phyloP scores from a whole-genome alignment of 2,113 vertebrate species.

The Thunnus thynnus region DNA sequence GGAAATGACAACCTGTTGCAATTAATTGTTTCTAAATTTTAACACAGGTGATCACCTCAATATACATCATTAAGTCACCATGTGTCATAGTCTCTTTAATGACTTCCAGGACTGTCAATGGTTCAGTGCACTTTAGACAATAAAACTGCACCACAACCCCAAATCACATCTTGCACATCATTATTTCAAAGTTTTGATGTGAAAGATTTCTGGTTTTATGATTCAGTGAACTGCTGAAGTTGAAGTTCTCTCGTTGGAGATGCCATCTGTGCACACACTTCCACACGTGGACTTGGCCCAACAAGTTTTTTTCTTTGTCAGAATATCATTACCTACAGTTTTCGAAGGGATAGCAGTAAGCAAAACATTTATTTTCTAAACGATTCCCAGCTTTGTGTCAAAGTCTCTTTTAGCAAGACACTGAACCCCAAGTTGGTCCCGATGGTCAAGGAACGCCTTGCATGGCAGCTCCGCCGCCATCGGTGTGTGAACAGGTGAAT shows the following conservation, averaged over 20 bases:
- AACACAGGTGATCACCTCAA: not conserved
- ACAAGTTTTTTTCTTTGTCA: not conserved
- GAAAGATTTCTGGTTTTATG: not conserved
- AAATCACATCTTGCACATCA: not conserved
- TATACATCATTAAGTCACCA: not conserved
- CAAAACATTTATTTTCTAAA: not conserved
- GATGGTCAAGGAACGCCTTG: too few relatives aligned
- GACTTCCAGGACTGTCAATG: not conserved
- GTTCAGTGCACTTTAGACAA: not conserved
- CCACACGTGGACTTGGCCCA: not conserved
- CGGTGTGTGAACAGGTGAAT: too few relatives aligned
- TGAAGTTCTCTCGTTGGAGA: not conserved
- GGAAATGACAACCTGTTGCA: too few relatives aligned
- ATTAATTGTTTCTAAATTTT: not conserved
- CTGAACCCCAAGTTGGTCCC: too few relatives aligned
- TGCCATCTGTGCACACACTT: conserved; percentile 1
- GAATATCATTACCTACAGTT: not conserved
- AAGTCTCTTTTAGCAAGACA: too few relatives aligned
- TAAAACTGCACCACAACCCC: not conserved
- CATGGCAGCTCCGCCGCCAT: too few relatives aligned
- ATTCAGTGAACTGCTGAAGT: not conserved
- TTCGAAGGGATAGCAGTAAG: not conserved
- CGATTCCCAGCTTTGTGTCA: not conserved
- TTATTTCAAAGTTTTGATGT: not conserved
- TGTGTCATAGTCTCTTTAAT: not conserved